A percentile compares a stretch with the other conserved stretches of the same genome.
Conservation (phyloP, 2,888 invertebrate genomes). For the Steromphala cineraria region DNA sequence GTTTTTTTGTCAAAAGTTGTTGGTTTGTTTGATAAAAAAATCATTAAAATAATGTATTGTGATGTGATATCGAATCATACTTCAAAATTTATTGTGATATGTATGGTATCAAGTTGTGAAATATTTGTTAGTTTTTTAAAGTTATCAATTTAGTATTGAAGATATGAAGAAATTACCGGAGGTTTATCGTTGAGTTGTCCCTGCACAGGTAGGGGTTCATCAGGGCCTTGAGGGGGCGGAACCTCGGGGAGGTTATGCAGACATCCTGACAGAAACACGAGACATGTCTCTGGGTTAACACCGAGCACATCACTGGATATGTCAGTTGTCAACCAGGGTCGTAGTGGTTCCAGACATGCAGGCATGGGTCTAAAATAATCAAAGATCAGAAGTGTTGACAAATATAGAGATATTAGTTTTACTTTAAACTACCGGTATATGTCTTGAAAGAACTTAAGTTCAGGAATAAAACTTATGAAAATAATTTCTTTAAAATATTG, state of each 20-base stretch:
- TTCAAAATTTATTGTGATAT: no score
- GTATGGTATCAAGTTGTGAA: no score
- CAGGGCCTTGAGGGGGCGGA: slow-evolving; percentile 43
- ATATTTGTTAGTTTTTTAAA: no score
- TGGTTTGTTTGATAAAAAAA: no score
- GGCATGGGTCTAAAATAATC: slow-evolving; percentile 49
- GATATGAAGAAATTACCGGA: background rate
- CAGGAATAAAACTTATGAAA: background rate
- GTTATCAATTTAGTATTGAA: no score
- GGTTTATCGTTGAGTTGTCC: background rate
- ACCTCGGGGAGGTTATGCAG: slow-evolving; percentile 54
- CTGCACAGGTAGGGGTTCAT: slow-evolving; percentile 52
- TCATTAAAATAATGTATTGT: no score
- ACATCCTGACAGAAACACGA: slow-evolving; percentile 50
- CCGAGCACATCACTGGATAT: slow-evolving; percentile 47
- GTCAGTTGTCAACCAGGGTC: slow-evolving; percentile 50
- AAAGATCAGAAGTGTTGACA: no score
- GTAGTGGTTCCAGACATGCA: slow-evolving; percentile 49
- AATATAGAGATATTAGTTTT: no score
- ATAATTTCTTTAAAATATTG: slow-evolving; percentile 21
- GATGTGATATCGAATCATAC: no score
- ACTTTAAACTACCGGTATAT: no score
- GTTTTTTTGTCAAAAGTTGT: no score
- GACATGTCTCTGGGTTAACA: slow-evolving; percentile 46
- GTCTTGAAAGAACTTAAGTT: no score